These are phyloP conservation scores for Eufriesea mexicana DNA, from an alignment of 1,140 invertebrate genomes.

Conservation along the genomic window DNA sequence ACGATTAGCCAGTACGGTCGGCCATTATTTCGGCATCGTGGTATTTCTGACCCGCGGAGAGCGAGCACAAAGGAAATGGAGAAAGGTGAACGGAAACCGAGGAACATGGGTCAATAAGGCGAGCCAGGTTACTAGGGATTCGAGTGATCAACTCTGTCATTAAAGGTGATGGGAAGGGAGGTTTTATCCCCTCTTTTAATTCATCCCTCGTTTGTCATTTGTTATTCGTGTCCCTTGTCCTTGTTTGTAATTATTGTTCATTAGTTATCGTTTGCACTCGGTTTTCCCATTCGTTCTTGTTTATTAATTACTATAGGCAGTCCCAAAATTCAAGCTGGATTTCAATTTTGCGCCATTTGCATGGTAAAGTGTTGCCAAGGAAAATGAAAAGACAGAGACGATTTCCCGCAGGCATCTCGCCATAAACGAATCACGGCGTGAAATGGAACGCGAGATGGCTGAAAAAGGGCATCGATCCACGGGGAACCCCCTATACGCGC, in stretches of 20 bases:
- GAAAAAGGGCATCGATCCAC: constrained; percentile 12
- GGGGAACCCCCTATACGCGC: neutral
- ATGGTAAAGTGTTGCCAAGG: no score
- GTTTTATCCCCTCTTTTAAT: no score
- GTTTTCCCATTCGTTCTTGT: no score
- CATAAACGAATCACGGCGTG: constrained; percentile 8
- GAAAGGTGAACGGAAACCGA: neutral
- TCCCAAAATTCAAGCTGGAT: no score
- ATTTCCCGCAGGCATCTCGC: neutral
- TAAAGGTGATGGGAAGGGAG: no score
- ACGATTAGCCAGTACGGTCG: neutral
- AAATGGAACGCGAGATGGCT: neutral
- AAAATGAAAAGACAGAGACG: no score
- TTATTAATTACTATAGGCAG: neutral
- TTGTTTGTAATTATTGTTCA: no score
- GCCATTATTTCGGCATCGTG: constrained; percentile 37
- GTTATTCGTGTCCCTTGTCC: no score
- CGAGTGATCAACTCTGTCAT: no score
- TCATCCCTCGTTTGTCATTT: no score
- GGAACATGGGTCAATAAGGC: neutral
- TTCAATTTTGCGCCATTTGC: no score
- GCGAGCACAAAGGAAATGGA: constrained; percentile 16
- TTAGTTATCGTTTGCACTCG: no score
- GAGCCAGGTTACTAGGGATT: neutral
- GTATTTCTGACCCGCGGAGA: constrained; percentile 20